phyloP scores from a whole-genome alignment of 1,140 invertebrate genomes.

The Drosophila watanabei region DNA sequence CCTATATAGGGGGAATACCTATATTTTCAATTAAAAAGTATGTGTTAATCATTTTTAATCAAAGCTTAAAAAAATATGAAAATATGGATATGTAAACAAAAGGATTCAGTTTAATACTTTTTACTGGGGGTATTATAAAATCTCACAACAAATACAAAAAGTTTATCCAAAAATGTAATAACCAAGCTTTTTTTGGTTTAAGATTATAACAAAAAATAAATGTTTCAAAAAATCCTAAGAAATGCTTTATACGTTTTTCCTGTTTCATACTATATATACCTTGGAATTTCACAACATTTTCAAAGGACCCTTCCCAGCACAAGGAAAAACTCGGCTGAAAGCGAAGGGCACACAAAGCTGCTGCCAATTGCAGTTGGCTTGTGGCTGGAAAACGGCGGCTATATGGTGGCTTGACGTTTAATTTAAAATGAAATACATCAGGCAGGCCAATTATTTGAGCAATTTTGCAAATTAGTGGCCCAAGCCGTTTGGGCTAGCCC shows the following conservation, averaged over 20 bases:
- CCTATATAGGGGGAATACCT: too few relatives aligned
- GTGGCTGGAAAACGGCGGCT: constrained; percentile 22
- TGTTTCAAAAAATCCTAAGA: not conserved
- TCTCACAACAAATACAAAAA: not conserved
- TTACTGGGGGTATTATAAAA: not conserved
- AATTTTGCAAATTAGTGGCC: constrained; percentile 77
- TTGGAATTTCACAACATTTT: not conserved
- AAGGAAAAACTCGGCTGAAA: constrained; percentile 26
- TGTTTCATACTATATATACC: not conserved
- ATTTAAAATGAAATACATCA: constrained; percentile 77
- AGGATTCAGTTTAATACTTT: too few relatives aligned
- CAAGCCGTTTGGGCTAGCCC: constrained; percentile 45
- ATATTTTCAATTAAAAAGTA: not conserved
- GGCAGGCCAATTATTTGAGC: constrained; percentile 76
- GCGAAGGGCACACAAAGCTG: constrained; percentile 47
- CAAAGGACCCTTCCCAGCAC: constrained; percentile 3
- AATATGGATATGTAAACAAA: not conserved
- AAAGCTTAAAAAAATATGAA: not conserved
- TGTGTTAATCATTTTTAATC: not conserved
- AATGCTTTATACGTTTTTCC: not conserved
- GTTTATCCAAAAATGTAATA: not conserved
- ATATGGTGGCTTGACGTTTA: constrained; percentile 59
- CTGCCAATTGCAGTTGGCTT: constrained; percentile 69
- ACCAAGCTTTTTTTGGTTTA: not conserved
- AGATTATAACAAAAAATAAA: not conserved